A percentile compares a stretch with the other conserved stretches of the same genome.
Conservation (phyloP, 2,888 invertebrate species). For the Apocheima hispidaria region DNA sequence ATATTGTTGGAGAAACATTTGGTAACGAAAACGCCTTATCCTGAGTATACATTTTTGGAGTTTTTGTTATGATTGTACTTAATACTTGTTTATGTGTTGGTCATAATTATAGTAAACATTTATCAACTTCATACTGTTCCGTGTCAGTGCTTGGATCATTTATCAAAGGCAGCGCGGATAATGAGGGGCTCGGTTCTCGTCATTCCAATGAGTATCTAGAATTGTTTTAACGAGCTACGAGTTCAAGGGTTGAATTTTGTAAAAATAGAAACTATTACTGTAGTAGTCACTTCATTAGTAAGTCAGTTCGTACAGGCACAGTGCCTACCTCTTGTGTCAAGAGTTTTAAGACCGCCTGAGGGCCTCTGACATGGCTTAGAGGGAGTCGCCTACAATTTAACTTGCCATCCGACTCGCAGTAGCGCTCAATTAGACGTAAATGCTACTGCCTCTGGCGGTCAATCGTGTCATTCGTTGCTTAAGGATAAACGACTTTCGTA, state of each 20-base stretch:
- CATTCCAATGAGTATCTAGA: slow-evolving; percentile 32
- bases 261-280: no score
- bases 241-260: slow-evolving; percentile 22
- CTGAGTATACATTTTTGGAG: neutral
- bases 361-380: no score
- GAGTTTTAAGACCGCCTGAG: no score
- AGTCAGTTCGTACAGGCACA: no score
- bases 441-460: no score
- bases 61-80: slow-evolving; percentile 5
- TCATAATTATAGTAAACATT: slow-evolving; percentile 60
- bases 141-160: slow-evolving; percentile 60
- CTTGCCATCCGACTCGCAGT: no score
- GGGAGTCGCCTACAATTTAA: no score
- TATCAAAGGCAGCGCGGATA: slow-evolving; percentile 58
- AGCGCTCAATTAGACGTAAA: no score
- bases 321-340: no score
- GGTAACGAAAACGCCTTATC: slow-evolving; percentile 20
- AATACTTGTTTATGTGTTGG: slow-evolving; percentile 46
- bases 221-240: slow-evolving; percentile 37
- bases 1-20: slow-evolving; percentile 18
- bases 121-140: slow-evolving; percentile 63
- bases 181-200: slow-evolving; percentile 47
- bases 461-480: no score
- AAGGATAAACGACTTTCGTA: no score
- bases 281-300: neutral